These are phyloP conservation scores for Smithornis capensis DNA, from an alignment of 2,113 vertebrate genomes.

Conservation along the genomic window DNA sequence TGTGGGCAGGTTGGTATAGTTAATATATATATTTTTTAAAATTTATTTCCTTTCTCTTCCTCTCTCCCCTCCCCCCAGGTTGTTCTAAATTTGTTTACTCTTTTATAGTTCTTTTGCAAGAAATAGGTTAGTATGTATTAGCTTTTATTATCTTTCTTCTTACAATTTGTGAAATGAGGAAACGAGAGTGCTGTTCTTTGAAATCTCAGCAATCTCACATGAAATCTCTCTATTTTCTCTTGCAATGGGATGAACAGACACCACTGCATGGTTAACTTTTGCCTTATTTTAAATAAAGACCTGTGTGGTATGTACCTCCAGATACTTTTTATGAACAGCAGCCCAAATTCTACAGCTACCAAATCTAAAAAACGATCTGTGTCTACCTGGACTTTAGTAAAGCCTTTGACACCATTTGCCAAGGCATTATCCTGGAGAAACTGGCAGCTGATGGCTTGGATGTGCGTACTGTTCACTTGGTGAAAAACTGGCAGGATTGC, in stretches of 20 bases:
- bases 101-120: neutral
- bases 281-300: neutral
- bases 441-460: neutral
- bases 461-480: neutral
- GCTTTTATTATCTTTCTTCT: neutral
- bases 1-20: neutral
- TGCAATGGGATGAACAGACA: neutral
- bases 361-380: neutral
- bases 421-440: neutral
- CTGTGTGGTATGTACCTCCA: neutral
- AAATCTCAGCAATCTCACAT: neutral
- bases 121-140: neutral
- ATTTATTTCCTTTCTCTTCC: too few relatives aligned
- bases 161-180: neutral
- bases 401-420: neutral
- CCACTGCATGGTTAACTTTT: neutral
- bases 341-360: neutral
- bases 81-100: neutral
- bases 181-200: neutral
- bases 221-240: neutral
- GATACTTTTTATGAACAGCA: neutral
- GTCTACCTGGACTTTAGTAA: neutral
- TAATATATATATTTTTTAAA: neutral
- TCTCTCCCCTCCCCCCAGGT: accelerated
- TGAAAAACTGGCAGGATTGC: neutral